Percentiles rank a stretch among this genome's conserved stretches.
These are phyloP conservation scores for Nyctereutes procyonoides DNA, from an alignment of 2,113 vertebrate species.

Conservation along the genomic window DNA sequence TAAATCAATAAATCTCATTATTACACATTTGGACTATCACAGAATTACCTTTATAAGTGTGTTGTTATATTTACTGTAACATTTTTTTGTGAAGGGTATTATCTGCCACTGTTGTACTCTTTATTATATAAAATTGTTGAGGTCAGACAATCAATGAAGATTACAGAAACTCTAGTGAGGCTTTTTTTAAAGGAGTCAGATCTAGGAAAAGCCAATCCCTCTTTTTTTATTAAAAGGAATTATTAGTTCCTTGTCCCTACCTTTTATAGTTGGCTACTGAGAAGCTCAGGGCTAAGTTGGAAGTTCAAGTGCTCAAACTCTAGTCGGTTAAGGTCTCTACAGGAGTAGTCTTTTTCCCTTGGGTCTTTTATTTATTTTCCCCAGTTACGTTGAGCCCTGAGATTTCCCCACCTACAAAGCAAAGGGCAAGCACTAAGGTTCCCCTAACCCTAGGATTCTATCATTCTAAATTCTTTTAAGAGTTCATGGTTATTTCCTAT, in stretches of 20 bases:
- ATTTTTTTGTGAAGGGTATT: not conserved
- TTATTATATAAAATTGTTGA: not conserved
- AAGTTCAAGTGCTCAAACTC: not conserved
- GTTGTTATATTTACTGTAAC: not conserved
- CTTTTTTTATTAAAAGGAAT: not conserved
- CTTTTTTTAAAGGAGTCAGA: not conserved
- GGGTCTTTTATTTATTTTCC: not conserved
- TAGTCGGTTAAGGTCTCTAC: not conserved
- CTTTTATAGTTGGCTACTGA: not conserved
- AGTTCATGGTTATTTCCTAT: slow-evolving; percentile 20
- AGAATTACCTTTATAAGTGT: not conserved
- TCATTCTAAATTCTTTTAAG: slow-evolving; percentile 5
- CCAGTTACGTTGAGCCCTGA: not conserved
- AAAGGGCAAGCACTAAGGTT: not conserved
- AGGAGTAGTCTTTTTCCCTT: not conserved
- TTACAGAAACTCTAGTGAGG: not conserved
- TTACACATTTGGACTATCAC: not conserved
- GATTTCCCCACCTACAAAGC: not conserved
- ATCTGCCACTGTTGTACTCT: not conserved
- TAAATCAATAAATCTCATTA: not conserved
- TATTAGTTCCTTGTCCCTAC: not conserved
- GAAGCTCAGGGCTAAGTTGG: not conserved
- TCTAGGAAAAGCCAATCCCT: not conserved
- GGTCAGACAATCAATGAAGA: not conserved
- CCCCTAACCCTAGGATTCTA: not conserved